Base-by-base conservation (phyloP, 2,113 vertebrate species). In the Eulemur macaco region DNA sequence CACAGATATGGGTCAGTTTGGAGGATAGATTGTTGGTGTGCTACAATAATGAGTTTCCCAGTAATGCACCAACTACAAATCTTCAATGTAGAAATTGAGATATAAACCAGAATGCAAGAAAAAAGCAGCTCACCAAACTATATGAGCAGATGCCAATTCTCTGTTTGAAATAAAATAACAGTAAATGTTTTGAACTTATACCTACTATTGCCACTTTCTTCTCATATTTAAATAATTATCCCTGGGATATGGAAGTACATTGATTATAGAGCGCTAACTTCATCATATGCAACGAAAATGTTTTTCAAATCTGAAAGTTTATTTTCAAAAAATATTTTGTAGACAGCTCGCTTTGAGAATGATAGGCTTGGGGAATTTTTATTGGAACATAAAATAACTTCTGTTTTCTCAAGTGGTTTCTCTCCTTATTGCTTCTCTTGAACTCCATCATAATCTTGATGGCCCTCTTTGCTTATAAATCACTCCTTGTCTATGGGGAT, bases 401-500 rank as follows among this genome's bases (percentile, higher is more conserved):
- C 39, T 81, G 56, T 96, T 94, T 96, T 64, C 73, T 96, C 69
- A 80, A 73, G 50, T 87, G 34, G 3, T 80, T 94, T 95, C 34
- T 86, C 29, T 71, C 25, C 25, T 52, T 94, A 87, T 78, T 94
- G 60, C 69, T 87, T 92, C 68, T 71, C 25, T 95, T 88, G 29
- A 89, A 85, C 18, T n/a, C 27, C 37, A n/a, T 88, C 18, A 29
- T 56, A 88, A 85, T 83, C 89, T 78, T 78, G 34, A 86, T 86
- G 78, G 76, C 31, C 11, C 4, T 27, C 3, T 96, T 92, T 89
- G 60, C 15, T 93, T 95, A 45, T 74, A 95, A 97, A 52, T 89
- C 39, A 93, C 15, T 18, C 5, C 10, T 86, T 58, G 11, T 37
- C 52, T 93, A 52, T 5, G 82, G 74, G 34, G 31, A 76, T 64